Evolutionary conservation across 2,797 vertebrate genomes (phyloP).

Genomic region (Lithobates pipiens): DNA sequence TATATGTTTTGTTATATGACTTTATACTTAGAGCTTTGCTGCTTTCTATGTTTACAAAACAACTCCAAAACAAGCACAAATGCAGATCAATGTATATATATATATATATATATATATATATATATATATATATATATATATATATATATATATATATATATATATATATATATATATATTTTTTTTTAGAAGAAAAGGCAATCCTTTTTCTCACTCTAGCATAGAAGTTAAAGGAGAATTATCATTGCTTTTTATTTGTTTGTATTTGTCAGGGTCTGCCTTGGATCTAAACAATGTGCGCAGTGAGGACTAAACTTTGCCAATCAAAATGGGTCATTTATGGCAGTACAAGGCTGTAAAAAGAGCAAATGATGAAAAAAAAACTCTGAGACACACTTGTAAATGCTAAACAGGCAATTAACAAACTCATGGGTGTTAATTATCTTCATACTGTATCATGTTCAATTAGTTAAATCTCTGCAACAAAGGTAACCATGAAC

Average conservation of each 20-base stretch:
- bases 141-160: no score
- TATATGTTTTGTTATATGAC: no score
- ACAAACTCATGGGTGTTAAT: conserved; percentile 90
- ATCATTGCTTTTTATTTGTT: conserved; percentile 3
- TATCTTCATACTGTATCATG: conserved; percentile 87
- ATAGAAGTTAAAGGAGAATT: neutral
- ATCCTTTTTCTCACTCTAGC: neutral
- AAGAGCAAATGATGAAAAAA: conserved; percentile 78
- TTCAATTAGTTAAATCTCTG: conserved; percentile 86
- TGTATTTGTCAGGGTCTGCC: neutral
- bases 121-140: no score
- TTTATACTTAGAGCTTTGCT: no score
- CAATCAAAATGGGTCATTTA: conserved; percentile 73
- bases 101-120: no score
- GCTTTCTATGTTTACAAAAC: no score
- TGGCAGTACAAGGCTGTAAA: conserved; percentile 70
- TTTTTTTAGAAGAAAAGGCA: no score
- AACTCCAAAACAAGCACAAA: no score
- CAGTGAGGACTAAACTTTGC: conserved; percentile 63
- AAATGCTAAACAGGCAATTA: conserved; percentile 88
- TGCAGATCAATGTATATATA: no score
- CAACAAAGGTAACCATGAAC: conserved; percentile 86
- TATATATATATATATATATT: no score
- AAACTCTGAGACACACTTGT: conserved; percentile 79
- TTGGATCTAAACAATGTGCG: conserved; percentile 9